Evolutionary conservation across 1,140 invertebrate genomes (phyloP), one percentile per base, ranked within the genome.

Genomic region (Zaprionus davidi): DNA sequence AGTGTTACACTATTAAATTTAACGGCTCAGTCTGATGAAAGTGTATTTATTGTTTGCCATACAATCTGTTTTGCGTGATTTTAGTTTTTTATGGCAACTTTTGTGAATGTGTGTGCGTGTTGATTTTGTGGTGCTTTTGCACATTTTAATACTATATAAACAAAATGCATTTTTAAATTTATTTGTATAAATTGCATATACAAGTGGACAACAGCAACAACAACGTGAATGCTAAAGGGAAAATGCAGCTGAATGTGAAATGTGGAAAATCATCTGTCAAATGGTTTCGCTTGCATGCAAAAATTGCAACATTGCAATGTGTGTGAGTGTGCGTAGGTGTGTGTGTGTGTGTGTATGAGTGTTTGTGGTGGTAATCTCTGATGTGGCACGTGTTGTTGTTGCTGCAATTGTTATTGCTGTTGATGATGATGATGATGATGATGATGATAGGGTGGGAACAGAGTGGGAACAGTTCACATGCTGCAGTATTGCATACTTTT

Each of bases 221-320:
- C 31, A 34, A n/a, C 2, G 41, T n/a, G 15, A 17, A 17, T 3
- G n/a, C 41, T 46, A 17, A 63, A 58, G 49, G 49, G 38, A 44
- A 46, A 55, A 44, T 34, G 6, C 46, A 70, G 44, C 51, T 79
- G 79, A 79, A 81, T 79, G 78, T 79, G 69, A 81, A 81, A 79
- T 81, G 79, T 79, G 79, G 73, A 79, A 81, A 81, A 81, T 81
- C 73, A 81, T 72, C 73, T 81, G 79, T 81, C 79, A 81, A 75
- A 75, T 75, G 72, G 58, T 57, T 57, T 56, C 64, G 31, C 41
- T 46, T 58, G 53, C 64, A 36, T 51, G 44, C 55, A 57, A 44
- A 60, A 74, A 76, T 44, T 78, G 76, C 76, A 60, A 38, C 46
- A 75, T 56, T 70, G 76, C 60, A 78, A 62, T 55, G 53, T 69